These are phyloP conservation scores for Heliconius cydno DNA, from an alignment of 2,888 invertebrate species.

Conservation along the genomic window DNA sequence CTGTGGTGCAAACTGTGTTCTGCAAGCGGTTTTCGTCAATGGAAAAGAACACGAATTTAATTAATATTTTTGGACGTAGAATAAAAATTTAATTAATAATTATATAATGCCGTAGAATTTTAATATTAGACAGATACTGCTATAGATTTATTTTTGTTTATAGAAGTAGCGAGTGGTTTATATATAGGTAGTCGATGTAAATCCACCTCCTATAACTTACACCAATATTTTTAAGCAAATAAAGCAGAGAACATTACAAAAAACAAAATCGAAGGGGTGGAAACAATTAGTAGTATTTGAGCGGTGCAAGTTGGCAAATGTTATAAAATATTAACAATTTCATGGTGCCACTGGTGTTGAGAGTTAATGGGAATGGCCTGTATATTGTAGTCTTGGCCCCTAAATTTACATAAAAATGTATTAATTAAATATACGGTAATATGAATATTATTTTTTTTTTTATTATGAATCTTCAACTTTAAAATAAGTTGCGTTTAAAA, in stretches of 20 bases:
- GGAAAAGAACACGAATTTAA: not conserved
- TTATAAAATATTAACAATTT: constrained; percentile 76
- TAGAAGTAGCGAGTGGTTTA: not conserved
- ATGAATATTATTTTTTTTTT: not conserved
- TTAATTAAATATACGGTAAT: not conserved
- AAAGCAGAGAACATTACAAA: constrained; percentile 55
- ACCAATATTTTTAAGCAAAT: constrained; percentile 46
- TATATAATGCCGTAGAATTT: not conserved
- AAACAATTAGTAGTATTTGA: constrained; percentile 56
- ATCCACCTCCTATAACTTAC: constrained; percentile 21
- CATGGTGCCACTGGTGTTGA: constrained; percentile 61
- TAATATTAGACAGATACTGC: not conserved
- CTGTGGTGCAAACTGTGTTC: constrained; percentile 27
- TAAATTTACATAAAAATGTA: not conserved
- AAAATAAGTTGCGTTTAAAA: too few species aligned
- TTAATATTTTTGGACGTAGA: not conserved
- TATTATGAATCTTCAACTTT: not conserved
- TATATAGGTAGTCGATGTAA: constrained; percentile 5
- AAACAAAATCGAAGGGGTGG: constrained; percentile 62
- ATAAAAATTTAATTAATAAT: not conserved
- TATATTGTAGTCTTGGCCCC: not conserved
- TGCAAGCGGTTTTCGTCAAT: not conserved
- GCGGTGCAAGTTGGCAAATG: constrained; percentile 69
- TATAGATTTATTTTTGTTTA: too few species aligned
- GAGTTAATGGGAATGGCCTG: constrained; percentile 30